Evolutionary conservation across 2,888 invertebrate genomes (phyloP).

Genomic region (Lepetodrilus schrolli): DNA sequence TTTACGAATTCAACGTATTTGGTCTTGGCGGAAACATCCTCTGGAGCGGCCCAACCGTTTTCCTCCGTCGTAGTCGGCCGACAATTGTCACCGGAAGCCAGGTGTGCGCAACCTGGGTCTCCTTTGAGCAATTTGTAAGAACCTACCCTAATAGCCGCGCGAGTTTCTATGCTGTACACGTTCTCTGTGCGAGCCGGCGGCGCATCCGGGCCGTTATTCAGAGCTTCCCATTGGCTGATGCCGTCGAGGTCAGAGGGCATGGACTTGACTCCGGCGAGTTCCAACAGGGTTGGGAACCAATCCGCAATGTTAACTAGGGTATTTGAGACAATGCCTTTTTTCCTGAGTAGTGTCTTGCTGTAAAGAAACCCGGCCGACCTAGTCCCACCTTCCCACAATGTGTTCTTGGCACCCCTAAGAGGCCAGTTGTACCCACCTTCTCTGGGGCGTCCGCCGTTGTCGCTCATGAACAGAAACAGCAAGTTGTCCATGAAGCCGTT

Average conservation of each 20-base stretch:
- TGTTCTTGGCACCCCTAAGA: constrained; percentile 79
- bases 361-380: constrained; percentile 74
- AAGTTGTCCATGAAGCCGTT: constrained; percentile 84
- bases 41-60: neutral
- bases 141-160: neutral
- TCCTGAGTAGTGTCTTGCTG: constrained; percentile 73
- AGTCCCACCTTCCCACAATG: constrained; percentile 88
- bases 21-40: neutral
- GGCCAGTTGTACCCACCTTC: constrained; percentile 74
- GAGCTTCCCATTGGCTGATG: neutral
- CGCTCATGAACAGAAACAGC: constrained; percentile 87
- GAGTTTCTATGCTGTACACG: neutral
- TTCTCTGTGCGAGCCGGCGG: neutral
- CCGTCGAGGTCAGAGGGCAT: neutral
- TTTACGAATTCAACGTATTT: neutral
- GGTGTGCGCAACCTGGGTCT: neutral
- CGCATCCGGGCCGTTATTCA: neutral
- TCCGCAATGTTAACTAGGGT: constrained; percentile 77
- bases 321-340: neutral
- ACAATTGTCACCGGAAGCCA: neutral
- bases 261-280: constrained; percentile 60
- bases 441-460: constrained; percentile 64
- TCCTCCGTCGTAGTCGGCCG: neutral
- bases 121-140: neutral
- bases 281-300: constrained; percentile 75